Evolutionary conservation across 1,140 invertebrate species (phyloP).

Genomic region (Drosophila auraria): DNA sequence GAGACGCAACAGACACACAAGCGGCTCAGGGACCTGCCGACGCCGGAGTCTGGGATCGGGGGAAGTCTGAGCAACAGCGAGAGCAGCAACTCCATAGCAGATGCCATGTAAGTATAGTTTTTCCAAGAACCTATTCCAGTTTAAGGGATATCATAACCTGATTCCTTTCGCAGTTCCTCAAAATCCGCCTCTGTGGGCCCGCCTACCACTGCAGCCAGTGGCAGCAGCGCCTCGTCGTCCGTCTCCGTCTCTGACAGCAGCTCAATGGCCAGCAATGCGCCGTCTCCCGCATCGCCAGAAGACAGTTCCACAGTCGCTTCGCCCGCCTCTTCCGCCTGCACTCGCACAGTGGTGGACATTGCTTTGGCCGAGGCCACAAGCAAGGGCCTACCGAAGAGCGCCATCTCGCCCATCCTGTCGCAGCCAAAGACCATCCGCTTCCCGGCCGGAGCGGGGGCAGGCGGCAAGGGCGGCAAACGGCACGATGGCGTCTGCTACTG

Average conservation of each 20-base stretch:
- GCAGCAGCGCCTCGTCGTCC: slow-evolving; percentile 39
- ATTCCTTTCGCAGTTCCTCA: slow-evolving; percentile 23
- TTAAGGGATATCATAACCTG: background rate
- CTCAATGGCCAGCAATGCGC: slow-evolving; percentile 60
- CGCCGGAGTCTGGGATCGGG: slow-evolving; percentile 79
- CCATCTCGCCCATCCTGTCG: slow-evolving; percentile 90
- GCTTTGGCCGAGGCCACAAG: slow-evolving; percentile 59
- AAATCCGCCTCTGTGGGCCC: slow-evolving; percentile 54
- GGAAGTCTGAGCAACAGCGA: slow-evolving; percentile 81
- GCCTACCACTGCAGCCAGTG: slow-evolving; percentile 47
- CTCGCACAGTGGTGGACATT: slow-evolving; percentile 65
- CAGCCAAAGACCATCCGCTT: slow-evolving; percentile 92
- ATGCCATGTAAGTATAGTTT: slow-evolving; percentile 68
- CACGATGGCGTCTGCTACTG: slow-evolving; percentile 91
- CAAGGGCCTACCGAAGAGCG: slow-evolving; percentile 71
- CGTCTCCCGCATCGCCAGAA: slow-evolving; percentile 61
- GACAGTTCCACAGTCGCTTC: slow-evolving; percentile 28
- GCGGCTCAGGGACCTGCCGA: slow-evolving; percentile 64
- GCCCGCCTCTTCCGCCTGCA: slow-evolving; percentile 26
- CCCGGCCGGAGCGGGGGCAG: slow-evolving; percentile 86
- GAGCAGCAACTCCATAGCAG: slow-evolving; percentile 73
- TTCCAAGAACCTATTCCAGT: background rate
- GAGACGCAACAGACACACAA: slow-evolving; percentile 68
- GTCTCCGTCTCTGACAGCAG: slow-evolving; percentile 53
- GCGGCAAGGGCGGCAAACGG: slow-evolving; percentile 80